These are phyloP conservation scores for Chitala chitala DNA, from an alignment of 2,113 vertebrate species.

Conservation along the genomic window DNA sequence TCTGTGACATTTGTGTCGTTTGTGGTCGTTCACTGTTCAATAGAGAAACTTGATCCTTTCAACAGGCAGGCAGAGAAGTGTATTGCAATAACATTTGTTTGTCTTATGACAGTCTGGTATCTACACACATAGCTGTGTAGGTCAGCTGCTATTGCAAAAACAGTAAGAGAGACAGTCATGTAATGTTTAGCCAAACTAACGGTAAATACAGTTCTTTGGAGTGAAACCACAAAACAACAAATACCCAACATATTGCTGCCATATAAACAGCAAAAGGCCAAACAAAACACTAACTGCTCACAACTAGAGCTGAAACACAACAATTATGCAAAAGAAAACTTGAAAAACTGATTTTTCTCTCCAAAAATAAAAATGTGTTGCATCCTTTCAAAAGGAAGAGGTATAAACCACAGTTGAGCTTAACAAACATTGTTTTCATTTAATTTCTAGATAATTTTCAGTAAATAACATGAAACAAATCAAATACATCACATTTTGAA, in stretches of 20 bases:
- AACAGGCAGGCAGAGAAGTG: no score
- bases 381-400: conserved; percentile 13
- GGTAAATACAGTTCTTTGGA: conserved; percentile 20
- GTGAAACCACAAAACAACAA: conserved; percentile 36
- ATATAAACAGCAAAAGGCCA: conserved; percentile 32
- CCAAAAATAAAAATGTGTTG: conserved; percentile 25
- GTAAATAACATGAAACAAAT: conserved; percentile 16
- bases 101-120: conserved; percentile 21
- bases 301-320: conserved; percentile 30
- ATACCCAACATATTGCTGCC: conserved; percentile 38
- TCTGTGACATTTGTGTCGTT: not conserved
- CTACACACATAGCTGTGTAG: conserved; percentile 18
- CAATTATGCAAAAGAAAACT: conserved; percentile 19
- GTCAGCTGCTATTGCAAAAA: conserved; percentile 31
- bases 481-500: conserved; percentile 24
- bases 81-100: conserved; percentile 30
- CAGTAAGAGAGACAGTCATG: conserved; percentile 31
- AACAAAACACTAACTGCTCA: conserved; percentile 36
- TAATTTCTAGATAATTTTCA: conserved; percentile 36
- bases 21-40: not conserved
- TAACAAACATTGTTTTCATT: conserved; percentile 30
- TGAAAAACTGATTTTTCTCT: conserved; percentile 5
- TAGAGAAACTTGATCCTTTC: not conserved
- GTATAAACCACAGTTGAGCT: conserved; percentile 33
- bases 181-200: conserved; percentile 23